Base-by-base conservation (phyloP, 2,113 vertebrate species). In the Heloderma charlesbogerti region DNA sequence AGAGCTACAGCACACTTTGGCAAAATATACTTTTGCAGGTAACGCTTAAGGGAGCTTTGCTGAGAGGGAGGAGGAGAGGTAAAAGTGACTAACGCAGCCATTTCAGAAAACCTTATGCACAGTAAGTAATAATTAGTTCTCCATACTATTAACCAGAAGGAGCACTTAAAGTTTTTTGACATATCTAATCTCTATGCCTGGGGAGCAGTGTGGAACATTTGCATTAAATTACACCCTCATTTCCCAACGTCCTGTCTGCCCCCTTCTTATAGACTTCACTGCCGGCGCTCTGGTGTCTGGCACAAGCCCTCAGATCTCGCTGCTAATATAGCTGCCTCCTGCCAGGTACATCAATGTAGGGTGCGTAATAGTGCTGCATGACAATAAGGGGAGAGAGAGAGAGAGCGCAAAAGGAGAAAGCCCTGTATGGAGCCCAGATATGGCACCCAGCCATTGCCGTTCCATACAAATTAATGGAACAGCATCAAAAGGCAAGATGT, bases 211-310 rank as follows among this genome's bases (percentile, higher is more conserved):
- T 83, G 92, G 96, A 96, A 93, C 94, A 97, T 97, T 98, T 98
- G 97, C 97, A 97, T 98, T 96, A 98, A 97, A 98, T 98, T 97
- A 97, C 93, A 96, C 94, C 63, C 94, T 97, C 96, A 82, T 97
- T 97, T 97, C 92, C 88, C 43, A 60, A 63, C 90, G 91, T 89
- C 92, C 94, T 94, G 93, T 97, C 95, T 95, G 94, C 93, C 93
- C 91, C 82, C 94, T 96, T 93, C 94, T 40, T 43, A 93, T 95
- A 92, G 95, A 90, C 92, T 96, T 96, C 10, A 1, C 95, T 97
- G 97, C 96, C 93, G 97, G 95, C 89, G 0, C 91, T 94, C 89
- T 92, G 82, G 94, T 96, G 94, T 97, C 97, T 97, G 96, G 97
- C 97, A 97, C 93, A 95, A 97, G 86, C 92, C 88, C 54, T 86